phyloP scores from a whole-genome alignment of 1,140 invertebrate genomes.

The Drosophila persimilis region DNA sequence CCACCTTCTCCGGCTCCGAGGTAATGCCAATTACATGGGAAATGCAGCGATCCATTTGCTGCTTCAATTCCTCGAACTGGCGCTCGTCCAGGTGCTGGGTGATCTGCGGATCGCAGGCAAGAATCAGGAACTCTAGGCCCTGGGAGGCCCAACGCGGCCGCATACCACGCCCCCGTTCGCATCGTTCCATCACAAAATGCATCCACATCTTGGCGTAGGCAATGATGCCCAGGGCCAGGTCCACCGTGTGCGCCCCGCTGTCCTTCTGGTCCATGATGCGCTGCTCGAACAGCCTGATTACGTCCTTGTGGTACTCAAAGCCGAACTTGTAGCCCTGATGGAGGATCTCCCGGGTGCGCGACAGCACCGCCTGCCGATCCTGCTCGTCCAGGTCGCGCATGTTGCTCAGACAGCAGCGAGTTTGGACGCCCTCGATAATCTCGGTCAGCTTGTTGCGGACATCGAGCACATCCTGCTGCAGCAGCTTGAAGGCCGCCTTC shows the following conservation, averaged over 20 bases:
- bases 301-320: conserved; percentile 94
- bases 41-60: conserved; percentile 89
- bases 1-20: conserved; percentile 83
- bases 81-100: conserved; percentile 89
- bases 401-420: conserved; percentile 83
- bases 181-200: conserved; percentile 91
- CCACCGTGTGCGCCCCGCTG: conserved; percentile 65
- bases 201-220: conserved; percentile 94
- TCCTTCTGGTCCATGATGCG: conserved; percentile 75
- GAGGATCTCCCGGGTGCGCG: conserved; percentile 90
- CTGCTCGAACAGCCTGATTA: conserved; percentile 86
- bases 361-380: conserved; percentile 84
- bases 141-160: conserved; percentile 93
- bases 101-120: conserved; percentile 91
- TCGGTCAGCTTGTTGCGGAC: conserved; percentile 86
- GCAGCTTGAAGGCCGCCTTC: conserved; percentile 86
- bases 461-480: conserved; percentile 86
- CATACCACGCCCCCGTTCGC: conserved; percentile 91
- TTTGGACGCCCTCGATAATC: conserved; percentile 87
- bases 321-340: conserved; percentile 94
- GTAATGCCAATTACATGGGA: conserved; percentile 90
- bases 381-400: conserved; percentile 84
- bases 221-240: conserved; percentile 85
- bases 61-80: conserved; percentile 91
- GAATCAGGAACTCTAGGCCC: conserved; percentile 92